These are phyloP conservation scores for Nothobranchius kuhntae DNA, from an alignment of 2,113 vertebrate genomes.

Conservation along the genomic window DNA sequence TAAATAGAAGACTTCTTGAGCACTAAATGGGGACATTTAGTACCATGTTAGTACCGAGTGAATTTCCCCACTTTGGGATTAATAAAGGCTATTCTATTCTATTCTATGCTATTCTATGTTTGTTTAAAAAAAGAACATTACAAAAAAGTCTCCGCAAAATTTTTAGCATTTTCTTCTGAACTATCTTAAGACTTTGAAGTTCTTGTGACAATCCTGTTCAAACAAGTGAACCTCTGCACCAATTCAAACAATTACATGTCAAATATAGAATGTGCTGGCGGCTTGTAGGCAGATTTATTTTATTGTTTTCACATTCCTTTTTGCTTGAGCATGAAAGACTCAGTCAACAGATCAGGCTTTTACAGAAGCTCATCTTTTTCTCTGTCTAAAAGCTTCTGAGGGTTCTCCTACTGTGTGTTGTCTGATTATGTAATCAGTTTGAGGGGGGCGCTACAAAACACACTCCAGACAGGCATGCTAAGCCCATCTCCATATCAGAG, in stretches of 20 bases:
- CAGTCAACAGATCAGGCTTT: slow-evolving; percentile 15
- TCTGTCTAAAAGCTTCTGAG: slow-evolving; percentile 1
- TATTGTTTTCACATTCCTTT: slow-evolving; percentile 2
- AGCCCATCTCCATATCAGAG: background rate
- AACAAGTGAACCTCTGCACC: background rate
- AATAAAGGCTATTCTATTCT: too few relatives aligned
- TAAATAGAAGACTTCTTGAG: too few relatives aligned
- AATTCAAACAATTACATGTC: background rate
- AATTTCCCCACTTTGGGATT: too few relatives aligned
- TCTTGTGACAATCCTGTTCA: slow-evolving; percentile 4
- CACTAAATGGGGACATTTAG: too few relatives aligned
- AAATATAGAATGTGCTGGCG: background rate
- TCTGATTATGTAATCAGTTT: slow-evolving; percentile 30
- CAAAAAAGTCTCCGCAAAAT: too few relatives aligned
- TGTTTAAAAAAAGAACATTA: too few relatives aligned
- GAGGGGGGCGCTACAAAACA: slow-evolving; percentile 14
- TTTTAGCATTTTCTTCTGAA: background rate
- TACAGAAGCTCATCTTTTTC: background rate
- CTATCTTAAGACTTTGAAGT: background rate
- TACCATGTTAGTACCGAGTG: too few relatives aligned
- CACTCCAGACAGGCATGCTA: slow-evolving; percentile 6
- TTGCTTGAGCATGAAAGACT: slow-evolving; percentile 2
- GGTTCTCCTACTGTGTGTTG: background rate
- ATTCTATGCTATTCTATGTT: too few relatives aligned
- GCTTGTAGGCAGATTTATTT: background rate